Evolutionary conservation across 2,113 vertebrate species (phyloP).

Genomic region (Pachycephala philippinensis): DNA sequence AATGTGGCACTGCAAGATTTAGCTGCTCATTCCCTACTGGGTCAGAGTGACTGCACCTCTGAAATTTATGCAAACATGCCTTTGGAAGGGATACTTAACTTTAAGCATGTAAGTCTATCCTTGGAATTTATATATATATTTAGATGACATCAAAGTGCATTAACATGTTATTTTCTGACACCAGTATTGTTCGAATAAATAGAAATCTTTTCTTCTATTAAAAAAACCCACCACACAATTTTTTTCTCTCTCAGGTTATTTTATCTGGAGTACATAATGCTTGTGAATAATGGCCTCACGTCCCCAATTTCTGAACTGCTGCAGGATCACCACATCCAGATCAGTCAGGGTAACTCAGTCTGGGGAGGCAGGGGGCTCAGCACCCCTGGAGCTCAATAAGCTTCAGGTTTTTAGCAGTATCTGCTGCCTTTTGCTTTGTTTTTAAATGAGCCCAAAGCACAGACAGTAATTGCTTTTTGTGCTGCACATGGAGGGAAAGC

Average conservation of each 20-base stretch:
- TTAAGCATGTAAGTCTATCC: not conserved
- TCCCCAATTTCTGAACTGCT: not conserved
- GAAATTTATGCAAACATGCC: not conserved
- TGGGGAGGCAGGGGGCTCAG: not conserved
- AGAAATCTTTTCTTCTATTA: not conserved
- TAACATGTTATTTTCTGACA: not conserved
- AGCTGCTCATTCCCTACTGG: not conserved
- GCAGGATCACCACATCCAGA: not conserved
- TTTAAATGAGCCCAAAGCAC: not conserved
- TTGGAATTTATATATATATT: not conserved
- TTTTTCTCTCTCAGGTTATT: not conserved
- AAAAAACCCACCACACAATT: not conserved
- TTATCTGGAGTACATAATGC: not conserved
- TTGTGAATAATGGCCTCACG: not conserved
- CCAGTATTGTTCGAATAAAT: not conserved
- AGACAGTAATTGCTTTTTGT: not conserved
- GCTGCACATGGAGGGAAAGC: not conserved
- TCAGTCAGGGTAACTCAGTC: not conserved
- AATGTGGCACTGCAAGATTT: not conserved
- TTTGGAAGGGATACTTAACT: not conserved
- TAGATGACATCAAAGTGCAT: not conserved
- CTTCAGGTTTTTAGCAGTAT: not conserved
- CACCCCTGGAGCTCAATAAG: not conserved
- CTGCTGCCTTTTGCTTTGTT: slow-evolving; percentile 20
- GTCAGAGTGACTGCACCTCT: not conserved